A percentile compares a stretch with the other conserved stretches of the same genome.
Evolutionary conservation across 2,113 vertebrate species (phyloP).

Genomic region (Xerus inauris): DNA sequence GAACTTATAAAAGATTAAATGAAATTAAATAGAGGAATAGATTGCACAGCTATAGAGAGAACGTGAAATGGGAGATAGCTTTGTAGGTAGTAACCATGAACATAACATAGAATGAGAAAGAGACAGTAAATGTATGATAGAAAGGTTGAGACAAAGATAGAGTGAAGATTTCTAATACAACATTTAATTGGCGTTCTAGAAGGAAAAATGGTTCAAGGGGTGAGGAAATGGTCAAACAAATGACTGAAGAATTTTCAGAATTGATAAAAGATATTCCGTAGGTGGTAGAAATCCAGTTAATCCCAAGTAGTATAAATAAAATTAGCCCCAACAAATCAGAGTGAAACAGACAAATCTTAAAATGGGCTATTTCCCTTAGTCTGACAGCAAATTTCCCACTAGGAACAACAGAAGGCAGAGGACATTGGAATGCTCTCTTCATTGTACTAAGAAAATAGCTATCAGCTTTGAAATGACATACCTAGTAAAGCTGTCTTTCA

Average conservation of each 20-base stretch:
- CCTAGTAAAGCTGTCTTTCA: constrained; percentile 31
- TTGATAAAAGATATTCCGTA: background rate
- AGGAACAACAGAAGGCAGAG: constrained; percentile 52
- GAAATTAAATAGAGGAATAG: background rate
- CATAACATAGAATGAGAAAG: background rate
- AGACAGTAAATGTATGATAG: background rate
- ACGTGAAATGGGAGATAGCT: background rate
- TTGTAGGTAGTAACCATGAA: background rate
- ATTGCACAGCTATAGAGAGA: background rate
- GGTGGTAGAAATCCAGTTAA: background rate
- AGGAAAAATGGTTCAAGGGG: background rate
- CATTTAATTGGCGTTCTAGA: constrained; percentile 10
- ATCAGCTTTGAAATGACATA: constrained; percentile 47
- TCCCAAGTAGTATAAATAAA: constrained; percentile 6
- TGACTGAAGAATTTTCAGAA: constrained; percentile 8
- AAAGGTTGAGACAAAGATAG: background rate
- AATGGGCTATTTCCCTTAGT: constrained; percentile 49
- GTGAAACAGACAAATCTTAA: constrained; percentile 41
- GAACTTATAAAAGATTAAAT: constrained; percentile 31
- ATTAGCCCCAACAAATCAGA: background rate
- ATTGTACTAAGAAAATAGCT: constrained; percentile 26
- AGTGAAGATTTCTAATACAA: background rate
- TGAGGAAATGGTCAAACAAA: background rate
- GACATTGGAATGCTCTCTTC: constrained; percentile 48
- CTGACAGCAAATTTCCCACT: constrained; percentile 41